Percentiles rank a stretch among this genome's conserved stretches.
These are phyloP conservation scores for Drosophila obscura DNA, from an alignment of 1,140 invertebrate species.

Conservation along the genomic window DNA sequence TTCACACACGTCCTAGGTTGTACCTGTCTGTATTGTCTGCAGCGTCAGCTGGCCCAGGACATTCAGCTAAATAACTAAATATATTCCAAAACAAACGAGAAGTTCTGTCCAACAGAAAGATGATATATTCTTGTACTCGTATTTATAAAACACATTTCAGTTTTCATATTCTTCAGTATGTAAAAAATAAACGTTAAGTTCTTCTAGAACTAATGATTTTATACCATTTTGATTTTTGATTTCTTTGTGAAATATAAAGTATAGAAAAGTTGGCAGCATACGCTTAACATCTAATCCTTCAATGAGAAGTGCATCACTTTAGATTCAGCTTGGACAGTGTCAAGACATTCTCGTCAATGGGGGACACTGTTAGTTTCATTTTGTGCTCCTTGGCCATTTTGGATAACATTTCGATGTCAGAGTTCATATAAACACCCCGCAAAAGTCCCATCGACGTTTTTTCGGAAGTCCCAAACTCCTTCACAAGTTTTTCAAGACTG, in stretches of 20 bases:
- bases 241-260: background rate
- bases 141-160: constrained; percentile 14
- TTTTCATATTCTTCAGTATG: background rate
- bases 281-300: background rate
- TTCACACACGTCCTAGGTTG: too few relatives aligned
- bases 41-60: too few relatives aligned
- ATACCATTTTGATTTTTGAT: background rate
- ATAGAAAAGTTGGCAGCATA: background rate
- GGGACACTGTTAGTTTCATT: constrained; percentile 45
- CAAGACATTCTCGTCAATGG: constrained; percentile 41
- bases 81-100: background rate
- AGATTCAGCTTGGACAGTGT: constrained; percentile 34
- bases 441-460: constrained; percentile 15
- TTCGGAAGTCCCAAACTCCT: constrained; percentile 20
- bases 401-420: constrained; percentile 31
- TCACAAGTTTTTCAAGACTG: constrained; percentile 22
- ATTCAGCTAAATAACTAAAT: constrained; percentile 24
- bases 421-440: constrained; percentile 33
- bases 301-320: background rate
- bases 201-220: background rate
- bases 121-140: background rate
- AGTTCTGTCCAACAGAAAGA: background rate
- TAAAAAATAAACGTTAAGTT: constrained; percentile 6
- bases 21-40: too few relatives aligned
- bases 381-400: constrained; percentile 29